Percentiles rank a stretch among this genome's conserved stretches.
Evolutionary conservation across 2,797 vertebrate species (phyloP).

Genomic region (Sibirionetta formosa): DNA sequence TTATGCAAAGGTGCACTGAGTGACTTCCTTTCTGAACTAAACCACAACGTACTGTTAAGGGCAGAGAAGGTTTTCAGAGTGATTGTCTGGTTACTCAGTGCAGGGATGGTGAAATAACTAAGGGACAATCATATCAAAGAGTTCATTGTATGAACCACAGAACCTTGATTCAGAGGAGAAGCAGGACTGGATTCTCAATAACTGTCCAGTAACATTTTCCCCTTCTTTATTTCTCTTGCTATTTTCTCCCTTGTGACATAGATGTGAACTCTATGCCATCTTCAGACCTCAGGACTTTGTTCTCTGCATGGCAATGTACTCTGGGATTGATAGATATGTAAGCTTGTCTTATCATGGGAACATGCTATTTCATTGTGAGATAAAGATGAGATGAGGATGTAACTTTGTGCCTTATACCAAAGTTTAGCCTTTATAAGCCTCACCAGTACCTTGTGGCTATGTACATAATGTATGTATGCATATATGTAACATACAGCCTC

Average conservation of each 20-base stretch:
- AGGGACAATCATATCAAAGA: not conserved
- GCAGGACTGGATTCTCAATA: not conserved
- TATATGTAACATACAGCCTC: not conserved
- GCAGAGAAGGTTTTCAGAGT: not conserved
- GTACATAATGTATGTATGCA: not conserved
- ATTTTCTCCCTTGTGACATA: not conserved
- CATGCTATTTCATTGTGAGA: not conserved
- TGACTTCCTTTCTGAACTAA: not conserved
- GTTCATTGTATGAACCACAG: not conserved
- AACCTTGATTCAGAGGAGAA: not conserved
- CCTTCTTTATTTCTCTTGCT: not conserved
- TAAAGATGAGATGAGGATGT: not conserved
- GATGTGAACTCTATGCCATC: accelerated
- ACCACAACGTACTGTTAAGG: accelerated
- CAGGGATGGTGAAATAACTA: not conserved
- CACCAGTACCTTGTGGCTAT: not conserved
- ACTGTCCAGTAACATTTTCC: not conserved
- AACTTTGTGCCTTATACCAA: not conserved
- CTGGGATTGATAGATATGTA: not conserved
- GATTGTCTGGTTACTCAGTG: not conserved
- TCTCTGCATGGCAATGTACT: not conserved
- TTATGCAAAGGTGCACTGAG: not conserved
- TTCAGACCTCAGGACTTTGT: not conserved
- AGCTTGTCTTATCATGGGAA: not conserved
- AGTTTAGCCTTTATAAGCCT: not conserved